phyloP scores from a whole-genome alignment of 2,113 vertebrate genomes.

The Phainopepla nitens region DNA sequence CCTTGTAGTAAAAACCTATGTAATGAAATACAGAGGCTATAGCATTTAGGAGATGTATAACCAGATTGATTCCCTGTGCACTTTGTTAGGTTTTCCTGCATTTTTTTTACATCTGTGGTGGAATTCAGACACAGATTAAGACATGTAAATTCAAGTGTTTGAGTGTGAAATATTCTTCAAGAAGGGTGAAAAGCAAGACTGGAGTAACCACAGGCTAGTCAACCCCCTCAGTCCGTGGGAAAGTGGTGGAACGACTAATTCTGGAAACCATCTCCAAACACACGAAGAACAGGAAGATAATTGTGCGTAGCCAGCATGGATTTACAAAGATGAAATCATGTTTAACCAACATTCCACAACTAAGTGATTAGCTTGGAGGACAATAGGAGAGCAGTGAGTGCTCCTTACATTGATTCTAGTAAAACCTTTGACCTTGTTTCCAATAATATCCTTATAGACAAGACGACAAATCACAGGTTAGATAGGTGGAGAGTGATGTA shows the following conservation, averaged over 20 bases:
- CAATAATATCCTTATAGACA: neutral
- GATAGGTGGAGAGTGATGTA: neutral
- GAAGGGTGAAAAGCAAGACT: neutral
- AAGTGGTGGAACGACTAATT: neutral
- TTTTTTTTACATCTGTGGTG: neutral
- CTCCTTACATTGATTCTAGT: neutral
- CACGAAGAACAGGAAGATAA: neutral
- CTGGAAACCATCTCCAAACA: neutral
- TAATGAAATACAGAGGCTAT: slow-evolving; percentile 5
- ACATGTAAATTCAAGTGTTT: neutral
- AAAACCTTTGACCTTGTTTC: neutral
- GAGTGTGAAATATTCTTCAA: neutral
- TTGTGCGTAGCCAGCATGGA: neutral
- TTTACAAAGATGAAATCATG: neutral
- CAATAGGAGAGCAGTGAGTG: neutral
- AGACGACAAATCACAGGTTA: neutral
- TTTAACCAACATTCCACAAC: neutral
- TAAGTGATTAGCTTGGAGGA: neutral
- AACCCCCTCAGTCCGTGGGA: neutral
- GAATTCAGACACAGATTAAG: neutral
- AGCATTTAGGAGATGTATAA: neutral
- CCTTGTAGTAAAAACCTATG: neutral
- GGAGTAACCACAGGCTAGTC: neutral
- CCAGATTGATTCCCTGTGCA: neutral
- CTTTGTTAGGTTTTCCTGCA: neutral